These are phyloP conservation scores for Sminthurides aquaticus DNA, from an alignment of 2,888 invertebrate genomes.

Conservation along the genomic window DNA sequence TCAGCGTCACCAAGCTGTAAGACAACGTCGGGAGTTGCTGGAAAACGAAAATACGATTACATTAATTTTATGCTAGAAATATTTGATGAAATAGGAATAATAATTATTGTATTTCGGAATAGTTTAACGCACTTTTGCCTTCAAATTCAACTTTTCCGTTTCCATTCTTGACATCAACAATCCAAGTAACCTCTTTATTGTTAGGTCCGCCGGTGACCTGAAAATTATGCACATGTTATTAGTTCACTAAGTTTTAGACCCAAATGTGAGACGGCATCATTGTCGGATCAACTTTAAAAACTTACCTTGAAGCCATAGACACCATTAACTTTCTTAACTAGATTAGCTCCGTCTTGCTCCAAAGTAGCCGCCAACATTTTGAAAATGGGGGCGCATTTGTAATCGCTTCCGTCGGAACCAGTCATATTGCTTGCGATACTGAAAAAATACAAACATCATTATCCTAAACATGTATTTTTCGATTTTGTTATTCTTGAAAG, in stretches of 20 bases:
- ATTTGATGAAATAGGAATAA: background rate
- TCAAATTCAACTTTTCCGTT: conserved; percentile 77
- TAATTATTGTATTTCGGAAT: background rate
- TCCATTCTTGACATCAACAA: conserved; percentile 83
- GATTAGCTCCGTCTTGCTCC: conserved; percentile 67
- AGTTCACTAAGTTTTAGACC: too few relatives aligned
- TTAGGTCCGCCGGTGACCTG: conserved; percentile 53
- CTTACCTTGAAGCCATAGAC: conserved; percentile 84
- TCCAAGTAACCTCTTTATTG: conserved; percentile 79
- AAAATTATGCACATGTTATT: too few relatives aligned
- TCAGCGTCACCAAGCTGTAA: conserved; percentile 84
- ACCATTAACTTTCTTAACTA: conserved; percentile 77
- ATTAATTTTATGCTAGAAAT: conserved; percentile 1
- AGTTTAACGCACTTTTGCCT: conserved; percentile 52
- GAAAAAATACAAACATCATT: too few relatives aligned
- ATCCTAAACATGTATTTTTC: too few relatives aligned
- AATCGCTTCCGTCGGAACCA: conserved; percentile 48
- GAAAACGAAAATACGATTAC: conserved; percentile 29
- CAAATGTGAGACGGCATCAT: too few relatives aligned
- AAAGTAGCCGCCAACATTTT: conserved; percentile 72
- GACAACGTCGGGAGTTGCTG: conserved; percentile 79
- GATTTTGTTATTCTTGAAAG: too few relatives aligned
- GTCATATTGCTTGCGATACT: conserved; percentile 33
- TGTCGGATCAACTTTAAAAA: too few relatives aligned
- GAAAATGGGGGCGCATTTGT: conserved; percentile 74